Conservation (phyloP, 2,888 invertebrate species). For the Drosophila limbata region DNA sequence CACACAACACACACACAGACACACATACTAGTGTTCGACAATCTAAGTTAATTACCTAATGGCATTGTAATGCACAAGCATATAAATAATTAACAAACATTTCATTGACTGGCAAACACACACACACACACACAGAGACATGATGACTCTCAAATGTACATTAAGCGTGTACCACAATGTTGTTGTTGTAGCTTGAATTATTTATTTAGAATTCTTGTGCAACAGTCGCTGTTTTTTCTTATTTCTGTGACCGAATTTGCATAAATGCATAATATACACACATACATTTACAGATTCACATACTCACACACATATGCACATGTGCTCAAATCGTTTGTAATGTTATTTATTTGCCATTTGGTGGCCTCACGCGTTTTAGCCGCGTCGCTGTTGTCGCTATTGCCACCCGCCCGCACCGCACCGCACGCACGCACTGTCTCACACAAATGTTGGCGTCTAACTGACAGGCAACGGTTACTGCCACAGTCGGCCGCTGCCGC, state of each 20-base stretch:
- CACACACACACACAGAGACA: conserved; percentile 15
- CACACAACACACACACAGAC: conserved; percentile 18
- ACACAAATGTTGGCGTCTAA: conserved; percentile 70
- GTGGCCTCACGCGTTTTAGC: conserved; percentile 38
- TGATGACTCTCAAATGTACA: conserved; percentile 47
- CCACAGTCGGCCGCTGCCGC: conserved; percentile 35
- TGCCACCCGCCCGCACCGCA: conserved; percentile 45
- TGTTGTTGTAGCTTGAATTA: conserved; percentile 51
- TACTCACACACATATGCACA: conserved; percentile 14
- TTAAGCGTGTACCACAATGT: conserved; percentile 48
- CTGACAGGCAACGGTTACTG: conserved; percentile 52
- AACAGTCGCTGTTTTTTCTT: conserved; percentile 32
- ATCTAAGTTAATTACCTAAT: conserved; percentile 77
- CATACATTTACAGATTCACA: conserved; percentile 13
- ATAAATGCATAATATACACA: conserved; percentile 61
- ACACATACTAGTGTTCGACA: conserved; percentile 25
- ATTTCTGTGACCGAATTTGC: conserved; percentile 44
- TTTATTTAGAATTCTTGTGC: conserved; percentile 58
- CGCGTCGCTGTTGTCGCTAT: conserved; percentile 26
- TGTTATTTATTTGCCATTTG: conserved; percentile 49
- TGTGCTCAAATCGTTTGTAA: conserved; percentile 29
- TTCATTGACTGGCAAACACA: conserved; percentile 69
- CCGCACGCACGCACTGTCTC: conserved; percentile 53
- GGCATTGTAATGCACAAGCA: conserved; percentile 68
- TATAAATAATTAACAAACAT: conserved; percentile 73